phyloP scores from a whole-genome alignment of 2,113 vertebrate species.

The Henicopernis longicauda region DNA sequence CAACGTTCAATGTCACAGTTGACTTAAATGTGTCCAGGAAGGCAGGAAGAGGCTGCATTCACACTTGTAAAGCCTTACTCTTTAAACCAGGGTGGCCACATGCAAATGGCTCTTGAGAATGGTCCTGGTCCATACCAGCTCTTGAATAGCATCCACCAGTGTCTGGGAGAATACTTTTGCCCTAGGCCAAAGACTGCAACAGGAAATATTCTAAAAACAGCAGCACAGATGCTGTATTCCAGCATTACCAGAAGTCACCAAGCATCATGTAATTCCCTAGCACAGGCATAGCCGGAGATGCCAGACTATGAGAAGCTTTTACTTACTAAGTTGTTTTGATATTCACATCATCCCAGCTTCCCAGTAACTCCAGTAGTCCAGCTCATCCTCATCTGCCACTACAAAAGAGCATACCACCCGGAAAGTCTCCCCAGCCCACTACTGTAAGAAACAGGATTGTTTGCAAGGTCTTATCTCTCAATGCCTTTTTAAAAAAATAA shows the following conservation, averaged over 20 bases:
- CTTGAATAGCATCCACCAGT: neutral
- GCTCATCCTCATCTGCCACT: neutral
- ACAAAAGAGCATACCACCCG: neutral
- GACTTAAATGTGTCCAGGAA: accelerated
- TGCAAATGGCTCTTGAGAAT: accelerated
- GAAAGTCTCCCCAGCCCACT: neutral
- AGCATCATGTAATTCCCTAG: accelerated
- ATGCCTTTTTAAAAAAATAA: neutral
- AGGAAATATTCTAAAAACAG: neutral
- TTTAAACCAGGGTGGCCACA: neutral
- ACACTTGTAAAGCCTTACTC: neutral
- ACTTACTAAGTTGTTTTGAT: neutral
- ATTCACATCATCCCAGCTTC: neutral
- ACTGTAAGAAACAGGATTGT: neutral
- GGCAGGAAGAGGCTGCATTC: neutral
- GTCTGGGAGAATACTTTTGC: neutral
- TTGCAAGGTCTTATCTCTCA: neutral
- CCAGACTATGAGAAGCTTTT: neutral
- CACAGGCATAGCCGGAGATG: neutral
- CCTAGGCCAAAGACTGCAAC: neutral
- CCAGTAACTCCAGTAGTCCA: neutral
- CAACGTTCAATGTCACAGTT: accelerated
- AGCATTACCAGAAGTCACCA: neutral
- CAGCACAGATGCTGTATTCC: neutral
- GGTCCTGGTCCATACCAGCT: neutral